These are phyloP conservation scores for Zaprionus inermis DNA, from an alignment of 1,140 invertebrate genomes.

Conservation along the genomic window DNA sequence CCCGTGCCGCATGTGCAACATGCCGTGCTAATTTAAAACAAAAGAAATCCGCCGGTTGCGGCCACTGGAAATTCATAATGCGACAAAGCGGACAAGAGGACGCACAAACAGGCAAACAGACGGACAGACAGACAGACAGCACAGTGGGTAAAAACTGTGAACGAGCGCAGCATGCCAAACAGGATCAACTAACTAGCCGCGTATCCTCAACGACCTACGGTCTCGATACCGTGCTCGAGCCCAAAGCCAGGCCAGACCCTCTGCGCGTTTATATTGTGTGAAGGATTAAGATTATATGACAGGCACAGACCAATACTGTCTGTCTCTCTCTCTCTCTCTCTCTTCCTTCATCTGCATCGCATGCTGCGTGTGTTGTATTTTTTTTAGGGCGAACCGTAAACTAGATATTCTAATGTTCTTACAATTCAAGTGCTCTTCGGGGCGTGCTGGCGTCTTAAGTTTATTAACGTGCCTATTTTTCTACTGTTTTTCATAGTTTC, in stretches of 20 bases:
- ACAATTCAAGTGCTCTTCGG: constrained; percentile 62
- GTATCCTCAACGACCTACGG: neutral
- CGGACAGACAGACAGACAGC: neutral
- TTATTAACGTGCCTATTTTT: constrained; percentile 49
- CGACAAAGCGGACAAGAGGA: constrained; percentile 54
- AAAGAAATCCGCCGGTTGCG: constrained; percentile 67
- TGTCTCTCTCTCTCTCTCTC: constrained; percentile 22
- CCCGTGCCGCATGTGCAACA: constrained; percentile 71
- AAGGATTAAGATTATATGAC: constrained; percentile 79
- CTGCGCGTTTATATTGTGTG: constrained; percentile 76
- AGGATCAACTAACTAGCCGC: constrained; percentile 70
- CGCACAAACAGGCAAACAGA: neutral
- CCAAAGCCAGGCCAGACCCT: constrained; percentile 27
- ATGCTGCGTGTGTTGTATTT: constrained; percentile 28
- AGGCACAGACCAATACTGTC: constrained; percentile 47
- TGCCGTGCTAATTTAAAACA: constrained; percentile 80
- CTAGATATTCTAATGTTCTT: constrained; percentile 67
- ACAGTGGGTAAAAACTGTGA: constrained; percentile 61
- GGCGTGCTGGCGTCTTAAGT: constrained; percentile 75
- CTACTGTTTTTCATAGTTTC: constrained; percentile 22
- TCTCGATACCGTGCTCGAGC: neutral
- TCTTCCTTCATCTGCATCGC: constrained; percentile 12
- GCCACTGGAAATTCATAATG: constrained; percentile 74
- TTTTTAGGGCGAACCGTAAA: constrained; percentile 62
- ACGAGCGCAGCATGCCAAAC: constrained; percentile 77